Evolutionary conservation across 92 coral and sea anemone species (phyloP).

Genomic region (Phymanthus crucifer): DNA sequence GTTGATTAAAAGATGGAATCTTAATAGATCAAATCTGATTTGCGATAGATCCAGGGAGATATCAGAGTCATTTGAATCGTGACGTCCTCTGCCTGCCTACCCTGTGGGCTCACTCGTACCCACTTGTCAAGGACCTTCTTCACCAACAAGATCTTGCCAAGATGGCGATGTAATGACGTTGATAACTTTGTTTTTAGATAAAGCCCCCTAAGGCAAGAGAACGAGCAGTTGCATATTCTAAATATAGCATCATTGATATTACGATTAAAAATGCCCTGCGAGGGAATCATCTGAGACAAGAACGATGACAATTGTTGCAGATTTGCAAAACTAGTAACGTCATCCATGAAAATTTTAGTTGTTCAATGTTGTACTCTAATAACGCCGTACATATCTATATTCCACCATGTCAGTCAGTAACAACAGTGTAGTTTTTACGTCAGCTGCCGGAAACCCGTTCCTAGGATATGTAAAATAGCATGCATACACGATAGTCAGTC

Average conservation of each 20-base stretch:
- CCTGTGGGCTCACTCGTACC: neutral
- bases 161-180: neutral
- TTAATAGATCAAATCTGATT: neutral
- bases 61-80: neutral
- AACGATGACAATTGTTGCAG: neutral
- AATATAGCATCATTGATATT: neutral
- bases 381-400: neutral
- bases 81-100: neutral
- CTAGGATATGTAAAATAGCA: neutral
- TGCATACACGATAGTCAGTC: neutral
- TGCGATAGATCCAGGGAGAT: neutral
- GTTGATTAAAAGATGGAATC: neutral
- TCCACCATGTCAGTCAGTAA: neutral
- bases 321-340: neutral
- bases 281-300: neutral
- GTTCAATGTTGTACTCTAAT: neutral
- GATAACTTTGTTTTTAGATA: neutral
- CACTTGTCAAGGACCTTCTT: neutral
- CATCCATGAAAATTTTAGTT: neutral
- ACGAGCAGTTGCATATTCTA: neutral
- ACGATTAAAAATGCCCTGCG: neutral
- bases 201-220: conserved; percentile 10
- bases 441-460: neutral
- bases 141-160: neutral
- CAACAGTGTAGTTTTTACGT: neutral